A percentile compares a stretch with the other conserved stretches of the same genome.
phyloP scores from a whole-genome alignment of 2,797 vertebrate species.

The Bovichtus variegatus region DNA sequence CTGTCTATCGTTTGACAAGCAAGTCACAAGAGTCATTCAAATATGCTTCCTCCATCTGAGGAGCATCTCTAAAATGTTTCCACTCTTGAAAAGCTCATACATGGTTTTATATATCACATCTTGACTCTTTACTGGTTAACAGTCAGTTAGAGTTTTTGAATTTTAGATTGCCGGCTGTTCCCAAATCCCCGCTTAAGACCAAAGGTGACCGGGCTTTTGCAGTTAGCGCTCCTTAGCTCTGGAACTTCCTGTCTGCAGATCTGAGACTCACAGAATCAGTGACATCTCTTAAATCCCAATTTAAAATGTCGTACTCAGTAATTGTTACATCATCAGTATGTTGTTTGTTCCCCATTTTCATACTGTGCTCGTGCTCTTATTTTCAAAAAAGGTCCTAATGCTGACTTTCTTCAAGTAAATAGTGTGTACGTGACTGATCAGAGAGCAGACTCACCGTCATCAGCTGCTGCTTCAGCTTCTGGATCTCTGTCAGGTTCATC shows the following conservation, averaged over 20 bases:
- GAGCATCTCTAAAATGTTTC: not conserved
- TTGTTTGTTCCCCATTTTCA: not conserved
- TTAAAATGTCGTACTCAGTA: not conserved
- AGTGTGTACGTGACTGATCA: not conserved
- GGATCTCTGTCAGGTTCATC: constrained; percentile 95
- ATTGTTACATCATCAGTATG: not conserved
- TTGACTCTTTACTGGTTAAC: no score
- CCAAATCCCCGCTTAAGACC: no score
- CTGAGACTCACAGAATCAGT: no score
- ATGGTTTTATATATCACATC: no score
- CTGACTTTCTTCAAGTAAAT: not conserved
- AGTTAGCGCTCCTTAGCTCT: no score
- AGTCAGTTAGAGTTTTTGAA: no score
- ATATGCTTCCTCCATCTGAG: not conserved
- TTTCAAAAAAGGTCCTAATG: not conserved
- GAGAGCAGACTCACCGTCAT: constrained; percentile 86
- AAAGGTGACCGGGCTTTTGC: no score
- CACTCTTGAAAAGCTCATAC: not conserved
- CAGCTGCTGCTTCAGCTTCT: constrained; percentile 95
- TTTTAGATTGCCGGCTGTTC: no score
- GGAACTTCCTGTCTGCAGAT: no score
- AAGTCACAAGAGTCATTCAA: not conserved
- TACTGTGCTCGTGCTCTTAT: not conserved
- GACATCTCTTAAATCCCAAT: not conserved
- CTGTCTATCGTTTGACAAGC: not conserved